Evolutionary conservation across 2,113 vertebrate genomes (phyloP).

Genomic region (Barbus barbus): DNA sequence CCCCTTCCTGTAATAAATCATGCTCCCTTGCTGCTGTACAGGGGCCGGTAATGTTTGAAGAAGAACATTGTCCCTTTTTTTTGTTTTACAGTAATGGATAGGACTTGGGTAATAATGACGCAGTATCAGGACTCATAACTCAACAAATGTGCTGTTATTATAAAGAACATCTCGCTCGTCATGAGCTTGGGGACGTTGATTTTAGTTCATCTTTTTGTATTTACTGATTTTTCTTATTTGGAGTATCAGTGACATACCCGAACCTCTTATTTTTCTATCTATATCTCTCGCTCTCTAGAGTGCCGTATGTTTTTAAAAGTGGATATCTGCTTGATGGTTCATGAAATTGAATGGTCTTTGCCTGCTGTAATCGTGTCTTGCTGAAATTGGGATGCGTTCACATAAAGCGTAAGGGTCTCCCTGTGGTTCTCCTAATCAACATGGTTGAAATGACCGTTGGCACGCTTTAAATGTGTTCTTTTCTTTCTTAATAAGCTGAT

Average conservation of each 20-base stretch:
- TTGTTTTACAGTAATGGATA: conserved; percentile 17
- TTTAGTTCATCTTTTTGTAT: neutral
- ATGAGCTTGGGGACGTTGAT: neutral
- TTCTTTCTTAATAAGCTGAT: neutral
- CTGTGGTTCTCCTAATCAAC: conserved; percentile 20
- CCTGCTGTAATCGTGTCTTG: conserved; percentile 56
- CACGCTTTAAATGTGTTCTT: neutral
- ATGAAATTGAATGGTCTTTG: conserved; percentile 68
- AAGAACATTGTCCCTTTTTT: conserved; percentile 11
- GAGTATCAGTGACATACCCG: neutral
- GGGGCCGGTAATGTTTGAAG: conserved; percentile 18
- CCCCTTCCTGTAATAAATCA: conserved; percentile 15
- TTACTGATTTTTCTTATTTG: neutral
- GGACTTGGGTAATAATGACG: conserved; percentile 34
- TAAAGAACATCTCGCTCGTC: neutral
- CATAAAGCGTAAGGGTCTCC: conserved; percentile 45
- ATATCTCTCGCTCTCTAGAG: conserved; percentile 3
- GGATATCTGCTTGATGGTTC: conserved; percentile 67
- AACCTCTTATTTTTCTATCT: neutral
- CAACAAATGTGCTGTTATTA: neutral
- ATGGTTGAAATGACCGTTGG: neutral
- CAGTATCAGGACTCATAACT: conserved; percentile 41
- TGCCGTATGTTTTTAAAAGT: conserved; percentile 36
- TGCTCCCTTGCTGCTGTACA: neutral
- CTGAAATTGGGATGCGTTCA: conserved; percentile 48